Base-by-base conservation (phyloP, 2,797 vertebrate genomes). In the Cetoscarus ocellatus region DNA sequence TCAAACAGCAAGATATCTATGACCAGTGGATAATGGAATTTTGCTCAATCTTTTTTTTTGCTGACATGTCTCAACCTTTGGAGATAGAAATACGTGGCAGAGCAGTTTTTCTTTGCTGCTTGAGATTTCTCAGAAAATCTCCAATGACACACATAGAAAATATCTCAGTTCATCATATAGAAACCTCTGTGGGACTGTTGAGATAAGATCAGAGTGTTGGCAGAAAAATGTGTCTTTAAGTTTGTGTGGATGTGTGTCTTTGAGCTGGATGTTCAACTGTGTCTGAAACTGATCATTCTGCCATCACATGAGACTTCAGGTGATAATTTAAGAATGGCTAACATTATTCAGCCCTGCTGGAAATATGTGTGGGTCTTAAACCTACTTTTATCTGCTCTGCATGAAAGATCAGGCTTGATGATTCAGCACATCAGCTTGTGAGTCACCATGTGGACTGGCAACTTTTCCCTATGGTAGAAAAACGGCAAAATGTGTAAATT, bases 121-220 rank as follows among this genome's bases (percentile, higher is more conserved):
- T 73, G 66, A 81, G 80, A 70, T 17, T 88, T 83, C 67, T 64
- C 39, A 36, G 51, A 69, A 82, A 85, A 83, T 80, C 74, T 59
- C 58, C 35, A 54, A 62, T 65, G 65, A 79, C 63, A 55, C 80
- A n/a, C 70, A 79, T 49, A 47, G 58, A 55, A 17, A n/a, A 12
- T 77, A 58, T 75, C 57, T 72, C 68, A 18, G 61, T 70, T 62
- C 66, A 61, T 81, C 73, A 66, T 64, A 67, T 39, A 75, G 40
- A 78, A 80, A 69, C 44, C 27, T 61, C 40, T 10, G 59, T 36
- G 56, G 27, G 67, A 47, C 44, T 79, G 71, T 80, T 83, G 77
- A 69, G n/a, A 80, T 80, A 81, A 74, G 62, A 72, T 80, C 69
- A 51, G 63, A 50, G 49, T 67, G 69, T 74, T 55, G 13, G 57